Evolutionary conservation across 2,888 invertebrate genomes (phyloP).

Genomic region (Lobophora halterata): DNA sequence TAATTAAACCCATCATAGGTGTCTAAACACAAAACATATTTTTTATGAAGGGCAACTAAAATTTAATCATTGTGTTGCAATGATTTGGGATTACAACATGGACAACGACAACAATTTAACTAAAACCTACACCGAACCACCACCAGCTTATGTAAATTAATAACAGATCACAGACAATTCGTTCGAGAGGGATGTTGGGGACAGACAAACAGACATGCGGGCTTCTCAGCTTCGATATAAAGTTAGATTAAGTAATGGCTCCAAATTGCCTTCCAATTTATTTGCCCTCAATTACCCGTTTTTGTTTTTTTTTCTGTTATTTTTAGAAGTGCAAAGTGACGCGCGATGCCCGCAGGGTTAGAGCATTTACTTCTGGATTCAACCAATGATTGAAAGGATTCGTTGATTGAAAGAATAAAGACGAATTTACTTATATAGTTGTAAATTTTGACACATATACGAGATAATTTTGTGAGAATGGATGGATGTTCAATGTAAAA

Average conservation of each 20-base stretch:
- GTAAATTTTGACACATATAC: no score
- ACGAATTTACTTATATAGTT: no score
- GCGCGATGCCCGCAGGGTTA: conserved; percentile 24
- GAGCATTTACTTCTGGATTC: conserved; percentile 5
- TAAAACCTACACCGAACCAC: conserved; percentile 2
- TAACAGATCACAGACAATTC: conserved; percentile 49
- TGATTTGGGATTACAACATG: no score
- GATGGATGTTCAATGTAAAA: no score
- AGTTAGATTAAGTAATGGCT: conserved; percentile 63
- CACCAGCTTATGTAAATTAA: conserved; percentile 56
- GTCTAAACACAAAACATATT: no score
- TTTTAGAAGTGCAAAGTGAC: conserved; percentile 20
- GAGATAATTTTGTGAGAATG: no score
- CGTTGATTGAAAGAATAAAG: no score
- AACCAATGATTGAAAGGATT: conserved; percentile 8
- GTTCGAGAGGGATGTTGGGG: conserved; percentile 61
- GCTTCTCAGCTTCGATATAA: conserved; percentile 47
- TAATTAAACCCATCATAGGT: no score
- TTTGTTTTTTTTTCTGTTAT: conserved; percentile 21
- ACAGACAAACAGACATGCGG: conserved; percentile 60
- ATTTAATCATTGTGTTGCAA: no score
- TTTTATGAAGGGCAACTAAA: no score
- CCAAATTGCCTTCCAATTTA: conserved; percentile 73
- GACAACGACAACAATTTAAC: no score
- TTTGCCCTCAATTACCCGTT: conserved; percentile 45